Conservation (phyloP, 1,140 invertebrate species). For the Caenorhabditis brenneri region DNA sequence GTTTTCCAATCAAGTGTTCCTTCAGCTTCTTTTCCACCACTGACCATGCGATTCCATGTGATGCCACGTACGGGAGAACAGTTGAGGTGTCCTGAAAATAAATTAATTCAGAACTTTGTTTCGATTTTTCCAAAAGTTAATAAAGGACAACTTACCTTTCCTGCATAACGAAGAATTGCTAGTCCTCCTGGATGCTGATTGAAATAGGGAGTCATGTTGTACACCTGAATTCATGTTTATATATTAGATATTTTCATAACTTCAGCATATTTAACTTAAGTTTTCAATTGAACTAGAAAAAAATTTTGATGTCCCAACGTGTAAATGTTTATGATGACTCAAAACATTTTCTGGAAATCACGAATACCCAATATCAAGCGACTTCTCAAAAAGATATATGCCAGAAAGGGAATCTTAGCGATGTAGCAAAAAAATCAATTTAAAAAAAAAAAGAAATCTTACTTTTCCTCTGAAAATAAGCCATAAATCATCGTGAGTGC, state of each 20-base stretch:
- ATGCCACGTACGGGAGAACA: slow-evolving; percentile 5
- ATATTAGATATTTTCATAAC: background rate
- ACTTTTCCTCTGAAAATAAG: slow-evolving; percentile 23
- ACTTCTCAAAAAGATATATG: background rate
- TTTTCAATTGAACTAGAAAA: background rate
- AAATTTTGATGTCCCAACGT: too few species aligned
- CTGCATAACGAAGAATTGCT: slow-evolving; percentile 45
- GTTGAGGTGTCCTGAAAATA: slow-evolving; percentile 11
- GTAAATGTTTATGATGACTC: too few species aligned
- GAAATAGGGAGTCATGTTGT: slow-evolving; percentile 49
- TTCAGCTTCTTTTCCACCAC: background rate
- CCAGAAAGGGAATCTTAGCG: background rate
- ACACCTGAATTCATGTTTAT: background rate
- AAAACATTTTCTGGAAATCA: too few species aligned
- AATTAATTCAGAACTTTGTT: background rate
- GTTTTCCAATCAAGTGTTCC: slow-evolving; percentile 28
- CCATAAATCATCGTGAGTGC: slow-evolving; percentile 45
- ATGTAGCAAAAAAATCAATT: background rate
- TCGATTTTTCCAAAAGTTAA: background rate
- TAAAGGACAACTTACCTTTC: background rate
- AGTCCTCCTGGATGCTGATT: slow-evolving; percentile 30
- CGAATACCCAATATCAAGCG: background rate
- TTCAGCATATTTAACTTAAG: background rate
- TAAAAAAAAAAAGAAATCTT: background rate
- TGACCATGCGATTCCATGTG: slow-evolving; percentile 22